Percentiles rank a stretch among this genome's conserved stretches.
These are phyloP conservation scores for Columba livia DNA, from an alignment of 2,113 vertebrate species.

Conservation along the genomic window DNA sequence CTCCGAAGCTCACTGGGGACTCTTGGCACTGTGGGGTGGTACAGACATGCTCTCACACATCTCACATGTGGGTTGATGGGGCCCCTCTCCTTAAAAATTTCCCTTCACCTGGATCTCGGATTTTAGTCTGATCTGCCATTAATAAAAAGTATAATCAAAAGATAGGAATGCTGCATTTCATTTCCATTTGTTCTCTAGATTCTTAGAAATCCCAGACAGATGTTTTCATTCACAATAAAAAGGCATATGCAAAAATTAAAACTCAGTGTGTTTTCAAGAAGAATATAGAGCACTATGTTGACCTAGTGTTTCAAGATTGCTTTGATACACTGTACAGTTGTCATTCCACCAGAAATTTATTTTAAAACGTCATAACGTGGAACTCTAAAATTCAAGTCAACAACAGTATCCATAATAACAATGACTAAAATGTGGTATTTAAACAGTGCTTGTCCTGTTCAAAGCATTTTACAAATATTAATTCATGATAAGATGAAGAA, in stretches of 20 bases:
- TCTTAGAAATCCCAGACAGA: conserved; percentile 32
- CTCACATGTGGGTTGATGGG: background rate
- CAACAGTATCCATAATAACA: background rate
- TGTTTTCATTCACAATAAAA: conserved; percentile 30
- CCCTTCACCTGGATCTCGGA: background rate
- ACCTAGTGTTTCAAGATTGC: background rate
- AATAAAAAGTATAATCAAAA: background rate
- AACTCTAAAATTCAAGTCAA: conserved; percentile 15
- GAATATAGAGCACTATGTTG: background rate
- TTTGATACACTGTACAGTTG: background rate
- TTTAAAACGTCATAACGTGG: background rate
- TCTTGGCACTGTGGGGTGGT: background rate
- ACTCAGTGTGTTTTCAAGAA: background rate
- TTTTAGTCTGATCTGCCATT: background rate
- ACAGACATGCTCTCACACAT: background rate
- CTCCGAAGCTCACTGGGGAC: background rate
- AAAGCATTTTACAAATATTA: conserved; percentile 2
- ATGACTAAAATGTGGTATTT: background rate
- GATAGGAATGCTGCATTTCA: background rate
- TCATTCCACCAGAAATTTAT: background rate
- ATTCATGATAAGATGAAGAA: background rate
- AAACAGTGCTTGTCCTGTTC: background rate
- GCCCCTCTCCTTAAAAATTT: background rate
- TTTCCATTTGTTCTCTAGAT: conserved; percentile 8
- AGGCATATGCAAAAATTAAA: background rate